A percentile compares a stretch with the other conserved stretches of the same genome.
Conservation (phyloP, 2,113 vertebrate species). For the Cygnus buccinator region DNA sequence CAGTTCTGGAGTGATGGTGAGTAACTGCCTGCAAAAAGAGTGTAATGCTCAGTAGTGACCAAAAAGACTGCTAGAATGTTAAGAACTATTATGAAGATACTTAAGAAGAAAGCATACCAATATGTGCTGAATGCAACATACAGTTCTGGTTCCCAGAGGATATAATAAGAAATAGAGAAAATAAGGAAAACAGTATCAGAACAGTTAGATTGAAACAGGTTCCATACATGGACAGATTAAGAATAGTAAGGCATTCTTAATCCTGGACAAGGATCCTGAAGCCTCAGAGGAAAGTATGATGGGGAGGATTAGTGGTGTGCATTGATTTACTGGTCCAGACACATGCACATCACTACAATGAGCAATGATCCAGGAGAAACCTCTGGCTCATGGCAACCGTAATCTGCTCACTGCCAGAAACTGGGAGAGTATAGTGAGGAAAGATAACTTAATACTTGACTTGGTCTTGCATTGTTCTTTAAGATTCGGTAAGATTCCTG, state of each 20-base stretch:
- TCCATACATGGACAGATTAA: neutral
- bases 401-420: neutral
- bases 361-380: neutral
- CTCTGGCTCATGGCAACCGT: neutral
- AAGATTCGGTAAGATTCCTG: neutral
- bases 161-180: neutral
- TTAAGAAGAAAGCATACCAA: neutral
- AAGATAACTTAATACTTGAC: neutral
- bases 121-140: neutral
- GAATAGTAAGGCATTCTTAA: neutral
- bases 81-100: neutral
- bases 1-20: neutral
- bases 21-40: neutral
- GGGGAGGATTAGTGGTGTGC: neutral
- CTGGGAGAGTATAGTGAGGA: neutral
- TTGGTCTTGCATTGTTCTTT: neutral
- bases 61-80: neutral
- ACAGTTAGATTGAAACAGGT: neutral
- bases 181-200: neutral
- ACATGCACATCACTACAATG: neutral
- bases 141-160: neutral
- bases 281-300: neutral
- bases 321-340: neutral
- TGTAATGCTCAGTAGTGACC: neutral
- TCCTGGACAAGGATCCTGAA: neutral